phyloP scores from a whole-genome alignment of 2,113 vertebrate genomes.

The Pongo abelii region DNA sequence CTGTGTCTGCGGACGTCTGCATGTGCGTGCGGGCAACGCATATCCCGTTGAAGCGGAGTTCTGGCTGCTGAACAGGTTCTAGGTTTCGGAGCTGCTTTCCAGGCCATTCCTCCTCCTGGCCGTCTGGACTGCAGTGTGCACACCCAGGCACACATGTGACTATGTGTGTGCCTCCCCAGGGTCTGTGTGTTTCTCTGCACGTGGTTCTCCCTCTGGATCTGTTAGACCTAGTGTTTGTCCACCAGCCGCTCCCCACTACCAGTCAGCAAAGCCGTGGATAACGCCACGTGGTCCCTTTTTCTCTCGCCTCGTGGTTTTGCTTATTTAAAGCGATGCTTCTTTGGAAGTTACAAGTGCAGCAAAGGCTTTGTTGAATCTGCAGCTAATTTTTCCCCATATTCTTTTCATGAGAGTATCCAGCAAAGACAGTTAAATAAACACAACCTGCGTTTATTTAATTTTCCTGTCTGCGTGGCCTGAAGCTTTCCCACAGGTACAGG shows the following conservation, averaged over 20 bases:
- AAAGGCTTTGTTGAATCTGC: background rate
- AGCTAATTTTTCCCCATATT: background rate
- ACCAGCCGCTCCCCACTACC: background rate
- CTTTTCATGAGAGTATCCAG: background rate
- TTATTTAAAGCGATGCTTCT: background rate
- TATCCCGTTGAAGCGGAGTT: rapidly evolving
- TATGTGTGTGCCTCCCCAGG: rapidly evolving
- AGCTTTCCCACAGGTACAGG: rapidly evolving
- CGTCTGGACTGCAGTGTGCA: rapidly evolving
- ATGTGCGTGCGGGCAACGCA: rapidly evolving
- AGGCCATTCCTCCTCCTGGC: rapidly evolving
- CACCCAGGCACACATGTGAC: rapidly evolving
- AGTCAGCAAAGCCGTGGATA: background rate
- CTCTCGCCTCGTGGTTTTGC: background rate
- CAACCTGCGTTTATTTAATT: background rate
- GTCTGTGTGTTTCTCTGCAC: rapidly evolving
- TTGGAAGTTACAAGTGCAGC: background rate
- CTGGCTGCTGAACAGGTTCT: rapidly evolving
- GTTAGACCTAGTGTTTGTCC: rapidly evolving
- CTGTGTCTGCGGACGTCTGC: rapidly evolving
- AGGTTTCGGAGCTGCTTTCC: background rate
- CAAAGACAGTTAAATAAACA: background rate
- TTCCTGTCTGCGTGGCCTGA: background rate
- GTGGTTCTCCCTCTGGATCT: background rate
- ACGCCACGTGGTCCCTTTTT: rapidly evolving